Evolutionary conservation across 1,140 invertebrate species (phyloP).

Genomic region (Leptopilina boulardi): DNA sequence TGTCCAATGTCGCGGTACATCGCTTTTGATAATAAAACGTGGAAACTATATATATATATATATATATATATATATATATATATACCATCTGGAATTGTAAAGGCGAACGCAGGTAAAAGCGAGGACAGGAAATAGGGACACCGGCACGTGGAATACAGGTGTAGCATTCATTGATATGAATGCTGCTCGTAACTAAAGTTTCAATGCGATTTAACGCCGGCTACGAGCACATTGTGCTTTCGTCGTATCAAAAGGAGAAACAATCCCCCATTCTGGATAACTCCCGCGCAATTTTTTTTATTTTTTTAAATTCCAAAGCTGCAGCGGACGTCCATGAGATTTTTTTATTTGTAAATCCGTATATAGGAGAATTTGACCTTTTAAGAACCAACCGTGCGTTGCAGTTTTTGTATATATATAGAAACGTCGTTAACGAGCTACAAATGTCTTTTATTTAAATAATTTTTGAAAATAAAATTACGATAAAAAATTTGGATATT

Average conservation of each 20-base stretch:
- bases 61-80: constrained; percentile 25
- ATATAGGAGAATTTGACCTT: constrained; percentile 5
- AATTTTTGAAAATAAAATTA: too few species aligned
- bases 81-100: constrained; percentile 54
- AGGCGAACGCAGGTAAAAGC: background rate
- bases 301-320: constrained; percentile 2
- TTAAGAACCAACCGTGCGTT: background rate
- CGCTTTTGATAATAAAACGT: constrained; percentile 52
- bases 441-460: background rate
- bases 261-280: constrained; percentile 10
- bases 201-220: constrained; percentile 54
- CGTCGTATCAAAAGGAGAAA: constrained; percentile 47
- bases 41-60: constrained; percentile 33
- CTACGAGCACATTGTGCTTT: constrained; percentile 45
- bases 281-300: constrained; percentile 5
- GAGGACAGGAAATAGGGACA: background rate
- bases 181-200: constrained; percentile 49
- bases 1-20: constrained; percentile 43
- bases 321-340: constrained; percentile 2
- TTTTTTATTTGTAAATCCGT: constrained; percentile 13
- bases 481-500: too few species aligned
- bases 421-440: background rate
- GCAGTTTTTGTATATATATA: background rate
- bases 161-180: constrained; percentile 52
- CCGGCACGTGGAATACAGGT: constrained; percentile 41